Evolutionary conservation across 2,113 vertebrate genomes (phyloP), one percentile per base, ranked within the genome.

Genomic region (Sylvicapra grimmia): DNA sequence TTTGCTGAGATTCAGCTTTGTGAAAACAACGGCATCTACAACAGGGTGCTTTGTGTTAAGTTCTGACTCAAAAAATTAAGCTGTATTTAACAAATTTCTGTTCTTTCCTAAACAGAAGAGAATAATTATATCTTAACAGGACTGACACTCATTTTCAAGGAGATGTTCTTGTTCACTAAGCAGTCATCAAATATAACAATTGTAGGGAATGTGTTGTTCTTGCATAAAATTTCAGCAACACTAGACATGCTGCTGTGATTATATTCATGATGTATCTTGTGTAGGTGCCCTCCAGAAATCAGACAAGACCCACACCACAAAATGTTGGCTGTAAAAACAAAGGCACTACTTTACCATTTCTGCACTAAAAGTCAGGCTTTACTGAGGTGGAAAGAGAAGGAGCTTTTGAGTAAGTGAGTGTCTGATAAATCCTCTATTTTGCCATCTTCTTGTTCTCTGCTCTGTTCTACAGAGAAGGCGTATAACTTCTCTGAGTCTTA

Each of bases 91-190:
- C 36, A 75, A 87, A 44, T 75, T 96, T 86, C n/a, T 59, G 51
- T 95, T 91, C 61, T 96, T 92, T 59, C 36, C 59, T 54, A 36
- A 93, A 27, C 8, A 65, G n/a, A 94, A 63, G 85, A 94, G 36
- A 56, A 92, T 72, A 95, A 87, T 92, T 94, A 56, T 49, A 36
- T 85, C 86, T 61, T 91, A 87, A n/a, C 15, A 13, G 75, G 33
- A 75, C 59, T 77, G 77, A 90, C 89, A 47, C 89, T 97, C n/a
- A 68, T 92, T 93, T 97, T 79, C 40, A 83, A 27, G 58, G 88
- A 95, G 61, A 36, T 85, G 44, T 83, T 95, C 65, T 92, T 94
- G 58, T 93, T 97, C 75, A 56, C 82, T 85, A 96, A 95, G 47
- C 23, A 87, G 65, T 94, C 56, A 87, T 65, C 65, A 86, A 94